Percentiles rank a stretch among this genome's conserved stretches.
Conservation (phyloP, 2,888 invertebrate species). For the Anorthoa munda region DNA sequence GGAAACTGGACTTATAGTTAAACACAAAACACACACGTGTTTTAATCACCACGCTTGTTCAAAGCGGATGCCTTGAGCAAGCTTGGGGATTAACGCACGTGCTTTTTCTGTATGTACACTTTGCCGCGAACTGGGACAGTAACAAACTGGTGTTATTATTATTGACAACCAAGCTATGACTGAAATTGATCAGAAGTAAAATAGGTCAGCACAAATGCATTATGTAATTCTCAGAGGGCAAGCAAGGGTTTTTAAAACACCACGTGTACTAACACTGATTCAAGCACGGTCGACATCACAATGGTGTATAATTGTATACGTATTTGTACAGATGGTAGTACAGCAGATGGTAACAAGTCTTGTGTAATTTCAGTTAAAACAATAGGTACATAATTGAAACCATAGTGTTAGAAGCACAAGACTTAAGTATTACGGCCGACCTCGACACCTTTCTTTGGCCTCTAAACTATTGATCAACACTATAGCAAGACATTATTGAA, state of each 20-base stretch:
- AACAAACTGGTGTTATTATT: too few species aligned
- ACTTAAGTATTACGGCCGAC: slow-evolving; percentile 48
- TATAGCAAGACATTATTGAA: slow-evolving; percentile 41
- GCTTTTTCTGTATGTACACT: too few species aligned
- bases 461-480: slow-evolving; percentile 67
- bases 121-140: too few species aligned
- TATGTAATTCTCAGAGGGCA: slow-evolving; percentile 40
- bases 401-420: slow-evolving; percentile 42
- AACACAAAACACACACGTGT: too few species aligned
- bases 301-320: neutral
- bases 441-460: slow-evolving; percentile 68
- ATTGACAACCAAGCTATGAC: neutral
- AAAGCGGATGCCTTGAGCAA: too few species aligned
- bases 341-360: neutral
- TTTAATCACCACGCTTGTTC: too few species aligned
- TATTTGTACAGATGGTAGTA: slow-evolving; percentile 20
- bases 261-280: slow-evolving; percentile 19
- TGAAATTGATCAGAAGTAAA: slow-evolving; percentile 21
- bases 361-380: slow-evolving; percentile 27
- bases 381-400: slow-evolving; percentile 45
- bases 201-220: slow-evolving; percentile 34
- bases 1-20: too few species aligned
- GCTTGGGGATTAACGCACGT: too few species aligned
- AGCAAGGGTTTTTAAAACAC: slow-evolving; percentile 17
- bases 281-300: slow-evolving; percentile 17